These are phyloP conservation scores for Cephalopachus bancanus DNA, from an alignment of 2,797 vertebrate species.

Conservation along the genomic window DNA sequence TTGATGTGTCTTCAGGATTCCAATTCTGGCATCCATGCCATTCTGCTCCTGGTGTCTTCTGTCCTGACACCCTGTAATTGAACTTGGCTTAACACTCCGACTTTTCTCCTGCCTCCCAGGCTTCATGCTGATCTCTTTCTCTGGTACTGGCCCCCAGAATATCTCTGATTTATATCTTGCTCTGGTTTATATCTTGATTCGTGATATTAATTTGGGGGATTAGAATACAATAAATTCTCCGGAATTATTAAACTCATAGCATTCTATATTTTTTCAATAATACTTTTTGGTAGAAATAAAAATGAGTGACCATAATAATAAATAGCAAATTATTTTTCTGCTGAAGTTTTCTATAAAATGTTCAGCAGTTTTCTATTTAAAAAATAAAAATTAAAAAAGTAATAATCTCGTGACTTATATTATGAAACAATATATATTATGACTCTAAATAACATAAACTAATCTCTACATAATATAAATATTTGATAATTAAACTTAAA, in stretches of 20 bases:
- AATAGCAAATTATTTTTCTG: slow-evolving; percentile 38
- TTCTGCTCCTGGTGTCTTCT: slow-evolving; percentile 70
- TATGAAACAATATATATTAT: background rate
- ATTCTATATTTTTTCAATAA: slow-evolving; percentile 12
- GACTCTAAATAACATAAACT: slow-evolving; percentile 48
- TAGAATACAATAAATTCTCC: slow-evolving; percentile 32
- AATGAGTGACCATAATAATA: slow-evolving; percentile 32
- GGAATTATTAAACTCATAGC: background rate
- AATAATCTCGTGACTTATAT: background rate
- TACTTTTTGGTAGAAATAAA: slow-evolving; percentile 27
- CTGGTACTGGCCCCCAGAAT: background rate
- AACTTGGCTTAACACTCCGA: slow-evolving; percentile 82
- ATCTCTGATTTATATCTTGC: background rate
- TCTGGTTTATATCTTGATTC: background rate
- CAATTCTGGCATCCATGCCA: slow-evolving; percentile 80
- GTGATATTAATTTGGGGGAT: background rate
- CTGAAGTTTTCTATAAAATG: background rate
- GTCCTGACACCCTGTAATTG: slow-evolving; percentile 85
- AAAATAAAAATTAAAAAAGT: background rate
- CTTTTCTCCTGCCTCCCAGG: slow-evolving; percentile 58
- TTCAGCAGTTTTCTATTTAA: slow-evolving; percentile 8
- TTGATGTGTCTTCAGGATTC: slow-evolving; percentile 82
- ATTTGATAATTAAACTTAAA: background rate
- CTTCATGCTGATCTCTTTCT: slow-evolving; percentile 52
- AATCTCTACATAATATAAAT: background rate